Conservation (phyloP, 64 coral and sea anemone genomes). For the Montipora capricornis region DNA sequence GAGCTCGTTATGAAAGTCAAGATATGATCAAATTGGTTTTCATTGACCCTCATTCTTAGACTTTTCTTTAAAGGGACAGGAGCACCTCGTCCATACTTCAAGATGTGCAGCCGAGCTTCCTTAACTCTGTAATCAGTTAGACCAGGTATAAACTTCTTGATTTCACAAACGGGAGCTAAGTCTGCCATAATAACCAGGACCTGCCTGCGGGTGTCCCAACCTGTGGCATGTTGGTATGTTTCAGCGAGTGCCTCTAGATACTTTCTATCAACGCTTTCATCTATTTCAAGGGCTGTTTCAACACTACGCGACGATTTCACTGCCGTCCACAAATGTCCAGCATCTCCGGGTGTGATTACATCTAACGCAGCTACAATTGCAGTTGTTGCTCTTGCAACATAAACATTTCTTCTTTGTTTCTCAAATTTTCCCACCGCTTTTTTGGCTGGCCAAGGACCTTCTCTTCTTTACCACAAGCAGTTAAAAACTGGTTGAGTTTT, state of each 20-base stretch:
- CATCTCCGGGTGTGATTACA: conserved; percentile 56
- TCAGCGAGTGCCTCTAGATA: conserved; percentile 51
- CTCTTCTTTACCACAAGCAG: conserved; percentile 25
- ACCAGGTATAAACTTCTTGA: no score
- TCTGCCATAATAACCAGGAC: no score
- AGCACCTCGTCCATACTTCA: conserved; percentile 23
- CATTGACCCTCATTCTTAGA: conserved; percentile 24
- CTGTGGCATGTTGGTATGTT: not conserved
- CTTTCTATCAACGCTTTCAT: not conserved
- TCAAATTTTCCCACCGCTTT: conserved; percentile 45
- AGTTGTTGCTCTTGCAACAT: conserved; percentile 1
- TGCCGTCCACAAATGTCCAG: conserved; percentile 34
- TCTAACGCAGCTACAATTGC: conserved; percentile 40
- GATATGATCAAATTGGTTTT: conserved; percentile 40
- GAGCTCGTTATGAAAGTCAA: conserved; percentile 54
- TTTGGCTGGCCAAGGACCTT: conserved; percentile 33
- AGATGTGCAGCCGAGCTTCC: conserved; percentile 16
- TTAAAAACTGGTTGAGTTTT: conserved; percentile 56
- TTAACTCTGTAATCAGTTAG: not conserved
- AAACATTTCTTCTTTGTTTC: conserved; percentile 6
- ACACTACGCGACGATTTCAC: conserved; percentile 27
- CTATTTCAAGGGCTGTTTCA: conserved; percentile 23
- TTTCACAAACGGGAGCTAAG: no score
- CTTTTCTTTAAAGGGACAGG: conserved; percentile 39
- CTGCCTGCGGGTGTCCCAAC: no score